Evolutionary conservation across 2,888 invertebrate genomes (phyloP), one percentile per base, ranked within the genome.

Genomic region (Diarsia mendica): DNA sequence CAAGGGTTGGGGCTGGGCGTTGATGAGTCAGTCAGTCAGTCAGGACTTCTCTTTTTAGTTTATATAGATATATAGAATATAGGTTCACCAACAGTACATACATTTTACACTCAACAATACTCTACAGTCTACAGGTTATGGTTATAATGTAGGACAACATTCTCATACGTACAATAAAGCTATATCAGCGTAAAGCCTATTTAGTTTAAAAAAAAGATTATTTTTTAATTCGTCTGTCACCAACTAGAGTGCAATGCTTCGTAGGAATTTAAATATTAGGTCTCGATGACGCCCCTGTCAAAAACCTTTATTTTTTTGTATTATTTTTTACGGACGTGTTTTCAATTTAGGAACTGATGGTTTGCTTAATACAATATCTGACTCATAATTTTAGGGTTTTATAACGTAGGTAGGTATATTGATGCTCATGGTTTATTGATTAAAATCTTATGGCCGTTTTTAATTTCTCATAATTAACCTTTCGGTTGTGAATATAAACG

Each of bases 371-470:
- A 58, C 9, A 60, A 33, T n/a, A n/a, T 18, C 9, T 44, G 44
- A 44, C 18, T 58, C 39, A 60, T 79, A 51, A 51, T 23, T 79
- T 60, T 15, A 51, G 6, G 60, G 44, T 51, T 75, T 60, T 46
- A 75, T 15, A 33, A 61, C 33, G 9, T 46, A 46, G 13, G 9
- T 46, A 46, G 13, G 28, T 58, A 46, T 53, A 61, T 23, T 79
- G n/a, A n/a, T n/a, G 39, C 46, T 13, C 46, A 51, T 28, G 46
- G 51, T 13, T 3, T 71, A 51, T 79, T 28, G 33, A 51, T 61
- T 79, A 48, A n/a, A 71, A 79, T 39, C 33, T 9, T 10, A 46
- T 1, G 46, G n/a, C n/a, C 79, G 18, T 51, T 79, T 71, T 61
- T 72, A 79, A 79, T 79, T 51, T 2, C 0, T 23, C 13, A 6